A percentile compares a stretch with the other conserved stretches of the same genome.
Evolutionary conservation across 2,797 vertebrate genomes (phyloP).

Genomic region (Dendrocincla tyrannina): DNA sequence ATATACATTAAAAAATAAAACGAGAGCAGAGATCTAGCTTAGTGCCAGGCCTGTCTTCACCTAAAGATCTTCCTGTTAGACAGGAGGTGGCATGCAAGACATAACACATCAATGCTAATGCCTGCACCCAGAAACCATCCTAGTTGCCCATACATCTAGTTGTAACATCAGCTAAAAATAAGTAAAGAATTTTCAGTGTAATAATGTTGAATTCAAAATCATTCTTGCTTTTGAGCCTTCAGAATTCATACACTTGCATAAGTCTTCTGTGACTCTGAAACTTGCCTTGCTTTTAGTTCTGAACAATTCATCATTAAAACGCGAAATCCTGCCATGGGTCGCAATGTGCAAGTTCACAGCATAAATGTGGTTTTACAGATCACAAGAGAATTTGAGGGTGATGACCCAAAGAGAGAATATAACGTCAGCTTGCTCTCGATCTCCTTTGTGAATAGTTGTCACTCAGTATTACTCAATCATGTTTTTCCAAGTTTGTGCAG

Average conservation of each 20-base stretch:
- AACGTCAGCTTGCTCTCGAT: not conserved
- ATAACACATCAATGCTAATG: not conserved
- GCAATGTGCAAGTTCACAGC: not conserved
- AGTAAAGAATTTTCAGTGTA: not conserved
- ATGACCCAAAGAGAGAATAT: not conserved
- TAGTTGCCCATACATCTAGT: not conserved
- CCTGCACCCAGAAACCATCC: not conserved
- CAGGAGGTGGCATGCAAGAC: fast-evolving
- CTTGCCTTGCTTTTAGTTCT: not conserved
- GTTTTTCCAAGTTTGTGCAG: not conserved
- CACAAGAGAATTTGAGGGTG: not conserved
- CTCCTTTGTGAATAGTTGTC: not conserved
- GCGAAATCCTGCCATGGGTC: not conserved
- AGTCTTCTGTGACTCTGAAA: not conserved
- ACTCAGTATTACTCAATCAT: not conserved
- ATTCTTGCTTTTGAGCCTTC: not conserved
- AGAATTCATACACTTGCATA: not conserved
- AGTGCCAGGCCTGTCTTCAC: not conserved
- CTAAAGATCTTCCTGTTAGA: not conserved
- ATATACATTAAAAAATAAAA: not conserved
- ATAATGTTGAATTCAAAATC: not conserved
- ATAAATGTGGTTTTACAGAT: not conserved
- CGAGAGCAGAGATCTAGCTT: not conserved
- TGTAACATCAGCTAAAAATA: not conserved
- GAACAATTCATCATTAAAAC: not conserved